Conservation (phyloP, 2,888 invertebrate genomes). For the Zygogramma bicolorata region DNA sequence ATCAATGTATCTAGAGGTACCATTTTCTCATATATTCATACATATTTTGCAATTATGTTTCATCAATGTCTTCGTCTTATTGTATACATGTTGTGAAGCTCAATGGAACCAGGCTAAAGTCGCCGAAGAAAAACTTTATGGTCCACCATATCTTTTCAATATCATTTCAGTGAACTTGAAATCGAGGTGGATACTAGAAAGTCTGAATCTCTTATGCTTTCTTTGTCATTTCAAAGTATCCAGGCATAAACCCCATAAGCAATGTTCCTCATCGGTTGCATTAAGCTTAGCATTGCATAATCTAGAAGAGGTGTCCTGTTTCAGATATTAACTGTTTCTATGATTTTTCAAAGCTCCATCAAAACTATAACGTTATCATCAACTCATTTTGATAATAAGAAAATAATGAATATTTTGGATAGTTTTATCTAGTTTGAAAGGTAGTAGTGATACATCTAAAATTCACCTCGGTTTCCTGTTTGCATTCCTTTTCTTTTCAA, state of each 20-base stretch:
- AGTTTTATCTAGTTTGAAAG: no score
- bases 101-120: slow-evolving; percentile 40
- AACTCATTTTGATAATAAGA: no score
- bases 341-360: no score
- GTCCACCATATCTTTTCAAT: slow-evolving; percentile 22
- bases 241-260: no score
- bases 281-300: no score
- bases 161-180: not conserved
- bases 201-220: no score
- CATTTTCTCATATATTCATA: slow-evolving; percentile 11
- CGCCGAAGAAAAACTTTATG: slow-evolving; percentile 38
- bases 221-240: not conserved
- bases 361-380: no score
- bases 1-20: slow-evolving; percentile 49
- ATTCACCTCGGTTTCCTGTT: not conserved
- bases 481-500: not conserved
- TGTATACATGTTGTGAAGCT: slow-evolving; percentile 40
- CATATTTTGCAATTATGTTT: slow-evolving; percentile 13
- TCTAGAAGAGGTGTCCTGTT: no score
- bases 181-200: not conserved
- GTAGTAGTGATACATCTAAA: not conserved
- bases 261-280: no score
- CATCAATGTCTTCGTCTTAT: not conserved
- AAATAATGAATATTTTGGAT: no score
- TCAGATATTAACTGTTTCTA: no score